Conservation (phyloP, 2,797 vertebrate species). For the Dermochelys coriacea region DNA sequence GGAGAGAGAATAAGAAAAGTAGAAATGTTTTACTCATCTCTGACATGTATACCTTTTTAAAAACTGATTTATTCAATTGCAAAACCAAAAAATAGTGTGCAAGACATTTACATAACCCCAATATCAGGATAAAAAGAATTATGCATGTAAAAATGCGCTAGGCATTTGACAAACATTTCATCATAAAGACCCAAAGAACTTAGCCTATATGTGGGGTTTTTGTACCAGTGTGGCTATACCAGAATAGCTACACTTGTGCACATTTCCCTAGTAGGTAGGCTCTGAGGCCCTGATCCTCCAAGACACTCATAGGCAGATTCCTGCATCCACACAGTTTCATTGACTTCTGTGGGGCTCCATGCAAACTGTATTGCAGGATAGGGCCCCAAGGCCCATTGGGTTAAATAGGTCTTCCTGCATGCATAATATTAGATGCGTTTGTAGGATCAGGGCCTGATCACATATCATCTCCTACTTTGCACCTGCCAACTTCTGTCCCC, state of each 20-base stretch:
- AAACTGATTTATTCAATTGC: background rate
- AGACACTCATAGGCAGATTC: background rate
- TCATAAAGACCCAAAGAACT: background rate
- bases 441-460: background rate
- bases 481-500: background rate
- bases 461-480: background rate
- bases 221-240: rapidly evolving
- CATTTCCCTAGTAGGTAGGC: background rate
- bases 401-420: background rate
- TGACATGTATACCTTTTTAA: background rate
- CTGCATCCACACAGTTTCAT: background rate
- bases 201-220: background rate
- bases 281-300: background rate
- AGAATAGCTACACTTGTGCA: background rate
- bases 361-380: background rate
- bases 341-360: background rate
- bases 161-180: background rate
- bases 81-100: rapidly evolving
- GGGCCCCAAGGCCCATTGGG: background rate
- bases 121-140: background rate
- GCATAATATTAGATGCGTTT: background rate
- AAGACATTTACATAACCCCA: background rate
- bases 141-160: background rate
- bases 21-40: background rate
- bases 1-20: background rate